Percentiles rank a stretch among this genome's conserved stretches.
Evolutionary conservation across 2,113 vertebrate species (phyloP).

Genomic region (Lasiurus borealis): DNA sequence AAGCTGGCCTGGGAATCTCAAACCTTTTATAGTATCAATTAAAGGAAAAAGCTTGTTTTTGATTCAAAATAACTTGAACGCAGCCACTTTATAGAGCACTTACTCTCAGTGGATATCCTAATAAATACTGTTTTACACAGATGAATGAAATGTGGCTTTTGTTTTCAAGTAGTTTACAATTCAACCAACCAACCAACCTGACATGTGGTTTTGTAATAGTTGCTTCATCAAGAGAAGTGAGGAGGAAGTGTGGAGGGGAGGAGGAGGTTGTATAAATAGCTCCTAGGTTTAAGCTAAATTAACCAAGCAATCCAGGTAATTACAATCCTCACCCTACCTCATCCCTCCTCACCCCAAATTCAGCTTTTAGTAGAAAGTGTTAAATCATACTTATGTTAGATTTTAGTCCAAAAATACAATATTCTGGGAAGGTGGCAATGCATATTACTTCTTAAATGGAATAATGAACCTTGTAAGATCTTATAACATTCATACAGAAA

Average conservation of each 20-base stretch:
- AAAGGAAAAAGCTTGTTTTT: background rate
- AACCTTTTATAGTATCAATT: background rate
- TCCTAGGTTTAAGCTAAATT: background rate
- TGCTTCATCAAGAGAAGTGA: background rate
- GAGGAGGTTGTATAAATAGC: background rate
- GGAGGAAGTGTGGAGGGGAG: too few relatives aligned
- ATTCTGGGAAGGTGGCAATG: background rate
- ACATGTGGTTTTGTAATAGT: background rate
- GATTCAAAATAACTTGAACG: conserved; percentile 9
- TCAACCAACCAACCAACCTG: background rate
- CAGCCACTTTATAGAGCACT: background rate
- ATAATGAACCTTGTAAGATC: background rate
- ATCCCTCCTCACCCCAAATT: background rate
- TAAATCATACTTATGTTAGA: background rate
- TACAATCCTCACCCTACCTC: background rate
- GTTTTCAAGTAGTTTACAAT: background rate
- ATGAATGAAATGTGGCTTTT: background rate
- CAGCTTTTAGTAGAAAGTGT: background rate
- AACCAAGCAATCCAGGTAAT: background rate
- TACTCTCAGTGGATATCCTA: background rate
- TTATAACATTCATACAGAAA: background rate
- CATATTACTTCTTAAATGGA: background rate
- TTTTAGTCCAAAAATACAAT: conserved; percentile 41
- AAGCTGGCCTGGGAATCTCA: background rate
- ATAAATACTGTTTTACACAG: background rate